A percentile compares a stretch with the other conserved stretches of the same genome.
These are phyloP conservation scores for Macaria notata DNA, from an alignment of 2,888 invertebrate species.

Conservation along the genomic window DNA sequence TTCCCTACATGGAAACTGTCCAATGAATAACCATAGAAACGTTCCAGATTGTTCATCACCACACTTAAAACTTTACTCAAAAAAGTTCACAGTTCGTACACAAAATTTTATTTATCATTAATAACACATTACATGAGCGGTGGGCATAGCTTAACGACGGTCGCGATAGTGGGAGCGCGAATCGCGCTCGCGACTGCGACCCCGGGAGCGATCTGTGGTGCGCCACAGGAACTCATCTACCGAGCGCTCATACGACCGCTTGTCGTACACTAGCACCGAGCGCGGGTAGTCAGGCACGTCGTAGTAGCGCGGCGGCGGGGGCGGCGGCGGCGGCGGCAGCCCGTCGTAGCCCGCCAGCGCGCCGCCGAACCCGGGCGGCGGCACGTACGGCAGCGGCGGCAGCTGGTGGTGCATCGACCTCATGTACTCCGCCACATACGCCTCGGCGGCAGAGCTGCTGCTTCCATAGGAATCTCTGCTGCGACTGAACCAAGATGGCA, in stretches of 20 bases:
- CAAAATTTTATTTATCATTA: slow-evolving; percentile 69
- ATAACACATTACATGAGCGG: slow-evolving; percentile 68
- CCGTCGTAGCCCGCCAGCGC: slow-evolving; percentile 82
- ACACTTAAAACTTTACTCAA: slow-evolving; percentile 63
- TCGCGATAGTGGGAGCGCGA: slow-evolving; percentile 82
- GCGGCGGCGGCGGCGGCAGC: slow-evolving; percentile 87
- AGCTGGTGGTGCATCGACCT: slow-evolving; percentile 93
- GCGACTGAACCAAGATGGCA: slow-evolving; percentile 85
- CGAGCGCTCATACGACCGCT: slow-evolving; percentile 92
- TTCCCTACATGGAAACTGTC: slow-evolving; percentile 15
- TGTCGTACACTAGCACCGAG: slow-evolving; percentile 85
- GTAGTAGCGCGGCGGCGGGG: slow-evolving; percentile 83
- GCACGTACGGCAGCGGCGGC: slow-evolving; percentile 92
- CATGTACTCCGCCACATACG: slow-evolving; percentile 95
- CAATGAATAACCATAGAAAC: slow-evolving; percentile 28
- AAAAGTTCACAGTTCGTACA: slow-evolving; percentile 80
- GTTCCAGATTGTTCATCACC: slow-evolving; percentile 62
- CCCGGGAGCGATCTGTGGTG: slow-evolving; percentile 86
- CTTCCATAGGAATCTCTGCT: slow-evolving; percentile 67
- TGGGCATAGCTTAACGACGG: slow-evolving; percentile 73
- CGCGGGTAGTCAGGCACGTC: slow-evolving; percentile 91
- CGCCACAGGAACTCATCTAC: slow-evolving; percentile 94
- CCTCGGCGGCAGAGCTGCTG: slow-evolving; percentile 86
- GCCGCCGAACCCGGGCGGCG: slow-evolving; percentile 80
- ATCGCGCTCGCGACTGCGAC: slow-evolving; percentile 82